Conservation (phyloP, 1,140 invertebrate genomes). For the Caenorhabditis tropicalis region DNA sequence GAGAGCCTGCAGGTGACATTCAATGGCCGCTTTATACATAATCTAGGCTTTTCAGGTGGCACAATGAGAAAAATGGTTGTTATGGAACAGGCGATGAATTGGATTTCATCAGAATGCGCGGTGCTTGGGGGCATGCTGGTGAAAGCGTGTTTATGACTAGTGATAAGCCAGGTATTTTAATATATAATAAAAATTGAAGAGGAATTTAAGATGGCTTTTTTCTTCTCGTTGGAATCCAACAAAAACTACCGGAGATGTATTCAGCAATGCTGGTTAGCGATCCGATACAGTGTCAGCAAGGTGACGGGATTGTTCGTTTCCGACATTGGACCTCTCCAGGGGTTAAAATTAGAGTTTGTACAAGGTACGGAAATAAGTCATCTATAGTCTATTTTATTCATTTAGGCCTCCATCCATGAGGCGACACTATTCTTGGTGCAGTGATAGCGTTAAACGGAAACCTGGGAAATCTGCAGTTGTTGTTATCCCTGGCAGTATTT, state of each 20-base stretch:
- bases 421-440: slow-evolving; percentile 61
- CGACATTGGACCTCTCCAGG: slow-evolving; percentile 61
- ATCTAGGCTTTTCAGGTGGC: slow-evolving; percentile 42
- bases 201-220: background rate
- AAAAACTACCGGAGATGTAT: slow-evolving; percentile 24
- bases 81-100: slow-evolving; percentile 58
- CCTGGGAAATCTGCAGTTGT: slow-evolving; percentile 62
- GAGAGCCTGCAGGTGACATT: slow-evolving; percentile 51
- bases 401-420: slow-evolving; percentile 55
- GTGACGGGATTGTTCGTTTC: slow-evolving; percentile 60
- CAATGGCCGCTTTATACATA: background rate
- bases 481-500: slow-evolving; percentile 61
- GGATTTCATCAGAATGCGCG: slow-evolving; percentile 62
- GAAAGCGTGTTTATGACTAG: slow-evolving; percentile 56
- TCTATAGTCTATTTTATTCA: background rate
- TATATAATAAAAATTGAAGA: background rate
- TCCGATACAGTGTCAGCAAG: slow-evolving; percentile 66
- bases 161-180: background rate
- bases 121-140: slow-evolving; percentile 64
- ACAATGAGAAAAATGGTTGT: slow-evolving; percentile 63
- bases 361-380: background rate
- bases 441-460: slow-evolving; percentile 60
- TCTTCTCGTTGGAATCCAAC: background rate
- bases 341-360: slow-evolving; percentile 60
- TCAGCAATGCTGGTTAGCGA: slow-evolving; percentile 48